These are phyloP conservation scores for Felis chaus DNA, from an alignment of 2,113 vertebrate species.

Conservation along the genomic window DNA sequence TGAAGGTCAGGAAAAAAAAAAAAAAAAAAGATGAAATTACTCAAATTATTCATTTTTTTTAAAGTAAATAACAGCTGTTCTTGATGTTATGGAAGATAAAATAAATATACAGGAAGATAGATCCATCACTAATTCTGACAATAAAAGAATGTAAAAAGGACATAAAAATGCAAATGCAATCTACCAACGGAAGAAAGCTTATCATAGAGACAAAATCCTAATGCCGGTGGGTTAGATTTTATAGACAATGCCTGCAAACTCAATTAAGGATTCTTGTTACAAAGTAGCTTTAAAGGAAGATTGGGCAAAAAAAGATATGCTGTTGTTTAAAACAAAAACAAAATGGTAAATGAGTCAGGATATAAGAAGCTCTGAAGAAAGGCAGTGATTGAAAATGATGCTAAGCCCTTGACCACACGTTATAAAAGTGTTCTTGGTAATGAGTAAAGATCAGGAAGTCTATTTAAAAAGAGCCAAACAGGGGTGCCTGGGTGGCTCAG, in stretches of 20 bases:
- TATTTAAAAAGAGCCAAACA: neutral
- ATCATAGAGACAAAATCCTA: neutral
- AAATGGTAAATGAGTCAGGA: neutral
- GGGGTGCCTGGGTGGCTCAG: too few species aligned
- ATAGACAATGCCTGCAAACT: neutral
- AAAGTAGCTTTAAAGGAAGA: conserved; percentile 6
- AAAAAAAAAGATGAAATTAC: neutral
- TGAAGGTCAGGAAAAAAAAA: neutral
- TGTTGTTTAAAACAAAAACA: neutral
- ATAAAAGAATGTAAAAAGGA: neutral
- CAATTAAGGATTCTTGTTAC: conserved; percentile 15
- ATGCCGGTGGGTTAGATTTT: neutral
- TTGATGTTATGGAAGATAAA: conserved; percentile 29
- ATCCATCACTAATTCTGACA: conserved; percentile 4
- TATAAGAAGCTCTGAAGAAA: neutral
- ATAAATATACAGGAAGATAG: conserved; percentile 43
- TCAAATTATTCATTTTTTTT: neutral
- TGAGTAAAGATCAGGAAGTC: neutral
- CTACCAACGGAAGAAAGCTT: neutral
- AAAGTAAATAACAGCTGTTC: conserved; percentile 31
- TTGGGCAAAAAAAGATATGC: neutral
- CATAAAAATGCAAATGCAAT: conserved; percentile 57
- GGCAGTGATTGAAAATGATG: neutral
- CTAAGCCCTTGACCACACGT: neutral
- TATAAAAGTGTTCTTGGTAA: neutral